Evolutionary conservation across 1,140 invertebrate genomes (phyloP), one percentile per base, ranked within the genome.

Genomic region (Augochlora pura): DNA sequence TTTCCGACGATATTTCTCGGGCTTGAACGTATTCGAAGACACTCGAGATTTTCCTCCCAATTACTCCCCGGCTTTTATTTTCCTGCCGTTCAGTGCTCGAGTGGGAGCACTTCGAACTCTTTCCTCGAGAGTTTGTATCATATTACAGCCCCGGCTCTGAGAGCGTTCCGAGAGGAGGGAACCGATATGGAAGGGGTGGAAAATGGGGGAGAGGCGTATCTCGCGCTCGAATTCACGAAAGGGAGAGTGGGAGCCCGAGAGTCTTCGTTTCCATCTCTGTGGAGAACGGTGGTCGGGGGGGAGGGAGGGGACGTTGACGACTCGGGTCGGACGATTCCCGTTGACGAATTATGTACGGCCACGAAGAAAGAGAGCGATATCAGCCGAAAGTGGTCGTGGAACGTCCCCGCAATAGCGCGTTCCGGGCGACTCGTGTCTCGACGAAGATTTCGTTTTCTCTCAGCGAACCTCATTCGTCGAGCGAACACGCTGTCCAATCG

Each of bases 101-200:
- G 8, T 14, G n/a, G 27, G 25, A 69, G 42, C 42, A 18, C 46
- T 38, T 0, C 7, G 7, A 59, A 39, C 27, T 71, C 63, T 46
- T 71, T 63, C 63, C 27, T 39, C 16, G 14, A 12, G 46, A 32
- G 68, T 71, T 77, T 77, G 68, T 77, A 77, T 77, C 75, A 42
- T 71, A 77, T 77, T 77, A 77, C 75, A 8, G 4, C 7, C 54
- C 7, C 54, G 16, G 18, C 21, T 18, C n/a, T 77, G 75, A 77
- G 70, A 77, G 66, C 66, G 57, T 70, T 77, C 38, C 57, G 25
- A 62, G 21, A 27, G 59, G 21, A 27, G 59, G 23, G 67, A 63
- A 54, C 59, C 75, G 39, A 77, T 77, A 71, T 42, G 46, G 46
- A 42, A 42, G 42, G 75, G 54, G 49, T 25, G 42, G 57, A 62